phyloP scores from a whole-genome alignment of 2,797 vertebrate genomes.

The Phrynocephalus forsythii region DNA sequence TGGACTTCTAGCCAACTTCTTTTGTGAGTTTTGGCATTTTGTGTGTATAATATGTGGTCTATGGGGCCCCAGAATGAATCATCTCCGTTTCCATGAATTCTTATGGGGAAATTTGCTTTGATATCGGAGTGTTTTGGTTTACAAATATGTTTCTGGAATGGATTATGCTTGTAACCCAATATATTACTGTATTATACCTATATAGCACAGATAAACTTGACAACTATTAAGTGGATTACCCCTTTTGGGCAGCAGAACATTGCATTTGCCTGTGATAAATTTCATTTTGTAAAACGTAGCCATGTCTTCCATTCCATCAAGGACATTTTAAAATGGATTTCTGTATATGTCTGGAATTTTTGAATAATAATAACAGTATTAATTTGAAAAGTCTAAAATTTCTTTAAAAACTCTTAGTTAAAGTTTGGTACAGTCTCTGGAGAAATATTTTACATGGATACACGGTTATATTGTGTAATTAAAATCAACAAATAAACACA shows the following conservation, averaged over 20 bases:
- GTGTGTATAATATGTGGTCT: too few species aligned
- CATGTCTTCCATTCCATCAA: neutral
- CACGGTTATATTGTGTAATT: conserved; percentile 74
- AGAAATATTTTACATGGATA: conserved; percentile 74
- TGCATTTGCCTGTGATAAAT: neutral
- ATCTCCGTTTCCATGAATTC: too few species aligned
- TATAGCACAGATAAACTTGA: too few species aligned
- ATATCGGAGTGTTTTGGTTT: too few species aligned
- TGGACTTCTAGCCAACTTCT: too few species aligned
- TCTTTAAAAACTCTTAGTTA: conserved; percentile 52
- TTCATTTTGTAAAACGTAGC: neutral
- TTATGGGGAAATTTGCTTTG: too few species aligned
- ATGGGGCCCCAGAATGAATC: too few species aligned
- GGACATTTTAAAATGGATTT: neutral
- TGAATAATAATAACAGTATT: too few species aligned
- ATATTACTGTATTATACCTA: too few species aligned
- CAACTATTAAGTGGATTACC: neutral
- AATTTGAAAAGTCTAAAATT: conserved; percentile 30
- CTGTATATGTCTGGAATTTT: neutral
- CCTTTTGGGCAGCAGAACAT: neutral
- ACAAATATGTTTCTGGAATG: too few species aligned
- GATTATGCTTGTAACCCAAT: too few species aligned
- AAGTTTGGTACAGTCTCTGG: conserved; percentile 54
- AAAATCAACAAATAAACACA: conserved; percentile 80
- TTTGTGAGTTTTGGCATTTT: too few species aligned